These are phyloP conservation scores for Phrynocephalus forsythii DNA, from an alignment of 2,797 vertebrate species.

Conservation along the genomic window DNA sequence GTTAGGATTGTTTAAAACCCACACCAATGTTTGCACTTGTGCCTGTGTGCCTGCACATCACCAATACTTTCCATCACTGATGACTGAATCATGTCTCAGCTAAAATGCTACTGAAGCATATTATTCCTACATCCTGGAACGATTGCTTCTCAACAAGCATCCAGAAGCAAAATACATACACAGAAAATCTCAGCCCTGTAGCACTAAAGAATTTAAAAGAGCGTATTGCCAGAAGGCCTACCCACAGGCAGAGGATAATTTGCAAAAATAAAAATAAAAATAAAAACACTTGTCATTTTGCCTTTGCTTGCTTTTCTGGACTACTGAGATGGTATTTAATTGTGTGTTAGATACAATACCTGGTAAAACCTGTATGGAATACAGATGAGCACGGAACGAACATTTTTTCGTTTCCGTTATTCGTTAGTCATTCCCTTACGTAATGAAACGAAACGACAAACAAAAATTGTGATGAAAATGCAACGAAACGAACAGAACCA, in stretches of 20 bases:
- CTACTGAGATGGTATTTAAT: constrained; percentile 1
- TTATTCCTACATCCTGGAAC: neutral
- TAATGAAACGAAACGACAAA: too few relatives aligned
- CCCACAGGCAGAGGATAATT: neutral
- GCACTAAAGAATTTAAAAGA: neutral
- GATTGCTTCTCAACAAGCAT: neutral
- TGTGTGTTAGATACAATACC: neutral
- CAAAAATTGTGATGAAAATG: too few relatives aligned
- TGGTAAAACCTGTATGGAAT: neutral
- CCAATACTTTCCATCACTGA: neutral
- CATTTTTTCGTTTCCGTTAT: too few relatives aligned
- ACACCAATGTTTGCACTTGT: neutral
- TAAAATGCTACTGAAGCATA: constrained; percentile 8
- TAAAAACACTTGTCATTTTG: neutral
- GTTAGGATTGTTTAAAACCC: neutral
- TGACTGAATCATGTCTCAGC: neutral
- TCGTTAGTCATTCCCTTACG: too few relatives aligned
- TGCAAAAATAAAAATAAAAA: neutral
- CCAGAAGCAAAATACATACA: neutral
- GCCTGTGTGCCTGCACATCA: neutral
- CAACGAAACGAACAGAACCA: too few relatives aligned
- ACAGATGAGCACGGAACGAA: too few relatives aligned
- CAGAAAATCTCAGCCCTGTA: neutral
- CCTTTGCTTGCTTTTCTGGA: neutral
- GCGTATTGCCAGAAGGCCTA: neutral